Percentiles rank a stretch among this genome's conserved stretches.
Evolutionary conservation across 2,797 vertebrate species (phyloP).

Genomic region (Momotus momota): DNA sequence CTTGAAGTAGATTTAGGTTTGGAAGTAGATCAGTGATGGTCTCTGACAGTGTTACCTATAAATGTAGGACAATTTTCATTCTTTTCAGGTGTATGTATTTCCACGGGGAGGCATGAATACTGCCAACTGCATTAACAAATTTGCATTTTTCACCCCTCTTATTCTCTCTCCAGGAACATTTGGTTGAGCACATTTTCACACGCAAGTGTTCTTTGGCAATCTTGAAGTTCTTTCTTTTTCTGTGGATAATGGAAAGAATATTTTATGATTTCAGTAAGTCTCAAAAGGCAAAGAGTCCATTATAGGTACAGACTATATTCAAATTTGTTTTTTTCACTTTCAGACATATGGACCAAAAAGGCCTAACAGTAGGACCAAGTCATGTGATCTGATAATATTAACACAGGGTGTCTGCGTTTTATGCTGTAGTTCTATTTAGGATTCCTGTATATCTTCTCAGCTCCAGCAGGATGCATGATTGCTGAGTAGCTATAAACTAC

Average conservation of each 20-base stretch:
- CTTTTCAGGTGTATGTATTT: background rate
- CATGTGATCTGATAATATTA: background rate
- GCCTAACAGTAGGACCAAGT: background rate
- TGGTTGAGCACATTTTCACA: slow-evolving; percentile 4
- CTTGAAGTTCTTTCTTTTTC: background rate
- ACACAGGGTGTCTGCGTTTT: background rate
- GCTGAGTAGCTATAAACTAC: background rate
- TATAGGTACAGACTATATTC: background rate
- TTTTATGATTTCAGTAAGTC: background rate
- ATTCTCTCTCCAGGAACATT: background rate
- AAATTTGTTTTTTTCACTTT: background rate
- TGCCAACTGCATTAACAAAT: background rate
- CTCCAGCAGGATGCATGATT: background rate
- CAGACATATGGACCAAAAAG: background rate
- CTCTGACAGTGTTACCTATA: background rate
- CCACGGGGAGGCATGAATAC: background rate
- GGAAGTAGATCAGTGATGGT: background rate
- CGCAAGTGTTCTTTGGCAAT: background rate
- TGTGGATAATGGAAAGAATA: background rate
- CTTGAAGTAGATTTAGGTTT: background rate
- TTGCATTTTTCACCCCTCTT: background rate
- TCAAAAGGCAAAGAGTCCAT: background rate
- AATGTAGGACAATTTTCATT: background rate
- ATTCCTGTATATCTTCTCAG: background rate
- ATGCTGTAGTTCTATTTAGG: background rate